Base-by-base conservation (phyloP, 1,140 invertebrate genomes). In the Chrysoperla carnea region DNA sequence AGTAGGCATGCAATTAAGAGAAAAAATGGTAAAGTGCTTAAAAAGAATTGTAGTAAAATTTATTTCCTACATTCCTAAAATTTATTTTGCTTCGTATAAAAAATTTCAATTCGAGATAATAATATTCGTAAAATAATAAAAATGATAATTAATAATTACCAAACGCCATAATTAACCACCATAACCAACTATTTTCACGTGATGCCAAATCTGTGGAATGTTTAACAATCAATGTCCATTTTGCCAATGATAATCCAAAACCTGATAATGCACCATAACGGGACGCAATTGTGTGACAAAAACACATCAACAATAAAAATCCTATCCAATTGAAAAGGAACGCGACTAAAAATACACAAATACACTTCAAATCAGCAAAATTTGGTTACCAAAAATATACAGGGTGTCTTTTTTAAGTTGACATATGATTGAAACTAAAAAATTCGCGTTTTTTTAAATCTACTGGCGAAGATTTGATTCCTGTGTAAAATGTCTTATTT, bases 241-340 rank as follows among this genome's bases (percentile, higher is more conserved):
- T 93, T 46, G 87, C 85, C 47, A 93, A 68, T 8, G 87, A 92
- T 6, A 94, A 66, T 6, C 89, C 90, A 57, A 94, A 90, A 35
- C 90, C 89, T 43, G 89, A 84, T 13, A 94, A 59, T 6, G 90
- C 90, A 37, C 90, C 90, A 61, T 90, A 91, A 50, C 88, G 75
- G 35, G 85, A 88, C 37, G 90, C 89, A 55, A 92, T 85, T 33
- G 88, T 92, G 57, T 90, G 87, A 59, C 87, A 91, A 63, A 92
- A 87, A 55, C 89, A 93, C 73, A 91, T 84, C 41, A 90, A 66
- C 50, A 91, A 67, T 40, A 94, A 64, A 58, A 94, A 91, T 39
- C 90, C 90, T 57, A 94, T 85, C 90, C 89, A 94, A 63, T 93
- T 93, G 65, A 94, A 93, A 23, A 89, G 67, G 59, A 89, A 88